Base-by-base conservation (phyloP, 2,888 invertebrate species). In the Acanthosepion pharaonis region DNA sequence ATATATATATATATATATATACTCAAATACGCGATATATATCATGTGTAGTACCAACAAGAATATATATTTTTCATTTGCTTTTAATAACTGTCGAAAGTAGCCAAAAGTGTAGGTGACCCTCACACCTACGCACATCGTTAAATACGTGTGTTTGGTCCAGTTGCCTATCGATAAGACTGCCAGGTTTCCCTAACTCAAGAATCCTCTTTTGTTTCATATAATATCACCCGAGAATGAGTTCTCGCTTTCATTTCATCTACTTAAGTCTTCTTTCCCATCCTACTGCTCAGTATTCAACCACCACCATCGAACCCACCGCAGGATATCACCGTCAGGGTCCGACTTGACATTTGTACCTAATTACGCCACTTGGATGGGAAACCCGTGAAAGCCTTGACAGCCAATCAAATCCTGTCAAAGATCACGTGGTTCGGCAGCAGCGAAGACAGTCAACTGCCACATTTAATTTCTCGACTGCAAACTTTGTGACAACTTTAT, bases 301-400 rank as follows among this genome's bases (percentile, higher is more conserved):
- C 0, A 9, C 78, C 28, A 6, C 78, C 78, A 9, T n/a, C 20
- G 1, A 1, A 2, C 78, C n/a, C n/a, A 78, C n/a, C n/a, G 28
- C 78, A 78, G 78, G 78, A 78, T 78, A 78, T 78, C 78, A 78
- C 78, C 78, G 78, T 78, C 78, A 78, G 78, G 78, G 78, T 78
- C n/a, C 78, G 78, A 78, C 78, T 78, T 78, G 78, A 78, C 78
- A 78, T 78, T 78, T 78, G 78, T 78, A 78, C 78, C 78, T 78
- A 78, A 78, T 78, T 78, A 78, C 78, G 78, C 78, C 78, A 78
- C 78, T 78, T n/a, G 78, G 78, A n/a, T 78, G 78, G 78, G 78
- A 78, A 78, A 33, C 78, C 78, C n/a, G 78, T 78, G n/a, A 33
- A 78, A 78, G 33, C 11, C 78, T 11, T 78, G 78, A 78, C n/a